phyloP scores from a whole-genome alignment of 2,888 invertebrate genomes.

The Choreutis nemorana region DNA sequence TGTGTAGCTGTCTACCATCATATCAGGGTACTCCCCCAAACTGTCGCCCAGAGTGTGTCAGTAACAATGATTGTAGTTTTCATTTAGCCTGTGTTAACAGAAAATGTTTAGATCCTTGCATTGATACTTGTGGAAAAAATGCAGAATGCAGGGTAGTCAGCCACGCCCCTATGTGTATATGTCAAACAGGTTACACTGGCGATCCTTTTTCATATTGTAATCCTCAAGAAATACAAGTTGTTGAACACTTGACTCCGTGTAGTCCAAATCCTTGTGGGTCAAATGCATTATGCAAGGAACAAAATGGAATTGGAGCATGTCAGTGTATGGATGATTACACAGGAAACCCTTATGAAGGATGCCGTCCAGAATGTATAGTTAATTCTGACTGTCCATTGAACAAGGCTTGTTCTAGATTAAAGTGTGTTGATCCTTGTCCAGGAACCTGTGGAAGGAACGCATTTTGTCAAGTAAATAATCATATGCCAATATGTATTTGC shows the following conservation, averaged over 20 bases:
- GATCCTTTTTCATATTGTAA: slow-evolving; percentile 79
- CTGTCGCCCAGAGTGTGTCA: slow-evolving; percentile 81
- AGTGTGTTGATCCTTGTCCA: slow-evolving; percentile 81
- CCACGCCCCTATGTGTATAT: slow-evolving; percentile 78
- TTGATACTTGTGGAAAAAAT: slow-evolving; percentile 74
- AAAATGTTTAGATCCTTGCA: slow-evolving; percentile 80
- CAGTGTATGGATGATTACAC: slow-evolving; percentile 70
- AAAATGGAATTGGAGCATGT: slow-evolving; percentile 71
- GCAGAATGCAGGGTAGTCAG: slow-evolving; percentile 80
- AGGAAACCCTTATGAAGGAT: slow-evolving; percentile 82
- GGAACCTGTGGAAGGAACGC: slow-evolving; percentile 81
- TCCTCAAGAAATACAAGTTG: slow-evolving; percentile 31
- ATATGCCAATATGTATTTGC: slow-evolving; percentile 76
- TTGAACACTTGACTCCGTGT: slow-evolving; percentile 68
- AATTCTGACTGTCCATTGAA: slow-evolving; percentile 78
- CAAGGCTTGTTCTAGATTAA: slow-evolving; percentile 75
- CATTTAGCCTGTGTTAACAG: slow-evolving; percentile 76
- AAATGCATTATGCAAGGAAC: slow-evolving; percentile 68
- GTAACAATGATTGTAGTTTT: slow-evolving; percentile 77
- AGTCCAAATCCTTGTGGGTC: slow-evolving; percentile 71
- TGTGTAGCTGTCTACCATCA: slow-evolving; percentile 76
- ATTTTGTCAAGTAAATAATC: slow-evolving; percentile 76
- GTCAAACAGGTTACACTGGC: slow-evolving; percentile 73
- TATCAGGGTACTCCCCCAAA: slow-evolving; percentile 77
- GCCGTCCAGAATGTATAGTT: slow-evolving; percentile 76